phyloP scores from a whole-genome alignment of 2,113 vertebrate species.

The Isichthys henryi region DNA sequence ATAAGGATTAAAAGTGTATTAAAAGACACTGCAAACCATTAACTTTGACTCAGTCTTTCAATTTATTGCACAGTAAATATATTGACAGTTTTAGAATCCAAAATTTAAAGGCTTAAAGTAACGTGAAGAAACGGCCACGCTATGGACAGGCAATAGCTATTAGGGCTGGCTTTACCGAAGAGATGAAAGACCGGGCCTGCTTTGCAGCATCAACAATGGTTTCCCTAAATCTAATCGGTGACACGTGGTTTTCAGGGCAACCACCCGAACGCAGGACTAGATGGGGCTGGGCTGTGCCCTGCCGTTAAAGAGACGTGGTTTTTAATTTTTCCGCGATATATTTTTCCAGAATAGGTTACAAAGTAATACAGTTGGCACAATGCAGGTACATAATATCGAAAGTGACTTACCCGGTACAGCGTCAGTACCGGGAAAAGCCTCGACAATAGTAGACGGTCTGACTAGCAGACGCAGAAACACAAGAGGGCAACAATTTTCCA shows the following conservation, averaged over 20 bases:
- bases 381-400: not conserved
- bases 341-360: not conserved
- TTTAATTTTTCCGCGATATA: not conserved
- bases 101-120: not conserved
- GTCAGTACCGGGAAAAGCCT: not conserved
- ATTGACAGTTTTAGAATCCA: not conserved
- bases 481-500: slow-evolving; percentile 64
- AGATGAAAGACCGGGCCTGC: not conserved
- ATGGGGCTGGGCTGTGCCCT: not conserved
- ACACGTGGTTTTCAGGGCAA: not conserved
- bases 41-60: not conserved
- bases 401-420: not conserved
- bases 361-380: not conserved
- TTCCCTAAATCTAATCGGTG: not conserved
- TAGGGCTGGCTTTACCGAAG: not conserved
- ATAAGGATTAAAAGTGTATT: not conserved
- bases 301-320: not conserved
- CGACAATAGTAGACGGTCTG: slow-evolving; percentile 26
- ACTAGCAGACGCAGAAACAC: slow-evolving; percentile 47
- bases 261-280: not conserved
- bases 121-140: not conserved
- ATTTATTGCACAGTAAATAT: not conserved
- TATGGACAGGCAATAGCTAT: not conserved
- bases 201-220: not conserved
- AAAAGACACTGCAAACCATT: not conserved